phyloP scores from a whole-genome alignment of 2,888 invertebrate genomes.

The Drosophila suboccidentalis region DNA sequence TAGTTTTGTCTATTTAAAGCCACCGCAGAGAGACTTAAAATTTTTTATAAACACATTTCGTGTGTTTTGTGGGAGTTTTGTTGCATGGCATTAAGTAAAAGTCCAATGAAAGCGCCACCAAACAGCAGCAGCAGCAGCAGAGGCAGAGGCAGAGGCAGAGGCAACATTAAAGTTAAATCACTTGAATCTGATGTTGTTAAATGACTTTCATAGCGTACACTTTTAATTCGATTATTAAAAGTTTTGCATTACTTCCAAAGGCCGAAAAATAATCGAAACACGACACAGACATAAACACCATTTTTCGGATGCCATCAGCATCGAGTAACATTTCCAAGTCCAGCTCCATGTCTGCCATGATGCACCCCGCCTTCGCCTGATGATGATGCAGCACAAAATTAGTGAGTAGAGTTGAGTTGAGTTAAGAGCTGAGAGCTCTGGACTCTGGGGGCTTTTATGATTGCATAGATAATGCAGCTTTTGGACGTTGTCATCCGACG shows the following conservation, averaged over 20 bases:
- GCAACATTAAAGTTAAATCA: slow-evolving; percentile 26
- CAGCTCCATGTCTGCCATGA: slow-evolving; percentile 1
- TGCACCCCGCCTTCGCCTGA: slow-evolving; percentile 18
- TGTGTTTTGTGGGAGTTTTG: slow-evolving; percentile 41
- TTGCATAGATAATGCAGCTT: slow-evolving; percentile 68
- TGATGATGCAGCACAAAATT: slow-evolving; percentile 69
- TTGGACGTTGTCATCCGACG: slow-evolving; percentile 64
- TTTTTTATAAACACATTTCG: slow-evolving; percentile 29
- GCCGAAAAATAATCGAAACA: slow-evolving; percentile 28
- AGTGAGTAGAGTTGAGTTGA: slow-evolving; percentile 41
- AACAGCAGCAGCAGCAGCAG: slow-evolving; percentile 33
- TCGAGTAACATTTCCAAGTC: slow-evolving; percentile 1
- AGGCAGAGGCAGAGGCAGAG: neutral
- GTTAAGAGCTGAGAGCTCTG: slow-evolving; percentile 39
- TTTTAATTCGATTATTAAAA: slow-evolving; percentile 81
- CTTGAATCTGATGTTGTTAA: slow-evolving; percentile 47
- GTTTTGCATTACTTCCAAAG: slow-evolving; percentile 80
- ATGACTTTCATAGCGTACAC: slow-evolving; percentile 72
- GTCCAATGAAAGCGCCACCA: slow-evolving; percentile 75
- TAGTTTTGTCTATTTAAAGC: slow-evolving; percentile 66
- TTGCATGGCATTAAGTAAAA: slow-evolving; percentile 76
- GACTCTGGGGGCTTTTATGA: slow-evolving; percentile 34
- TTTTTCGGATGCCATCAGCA: slow-evolving; percentile 36
- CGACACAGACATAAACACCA: slow-evolving; percentile 50
- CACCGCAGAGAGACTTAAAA: slow-evolving; percentile 39